Evolutionary conservation across 2,113 vertebrate genomes (phyloP), one percentile per base, ranked within the genome.

Genomic region (Chloebia gouldiae): DNA sequence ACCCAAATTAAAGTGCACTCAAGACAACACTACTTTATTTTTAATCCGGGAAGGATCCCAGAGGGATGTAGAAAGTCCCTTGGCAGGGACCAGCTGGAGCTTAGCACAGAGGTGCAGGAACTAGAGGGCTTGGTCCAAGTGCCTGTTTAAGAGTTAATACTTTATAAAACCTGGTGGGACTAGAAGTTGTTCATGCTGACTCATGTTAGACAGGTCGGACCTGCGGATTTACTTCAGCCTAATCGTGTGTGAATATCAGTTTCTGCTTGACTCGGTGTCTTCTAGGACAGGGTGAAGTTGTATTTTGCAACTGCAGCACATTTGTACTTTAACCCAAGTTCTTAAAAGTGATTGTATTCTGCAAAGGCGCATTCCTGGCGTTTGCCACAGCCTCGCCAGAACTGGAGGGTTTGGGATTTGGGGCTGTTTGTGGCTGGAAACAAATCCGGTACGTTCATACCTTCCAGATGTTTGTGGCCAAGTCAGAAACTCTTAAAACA

Each of bases 401-500:
- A 90, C 17, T n/a, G 65, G 59, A 63, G 69, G 60, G 72, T 61
- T 83, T 80, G 91, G 64, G 82, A 65, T 77, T 63, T 57, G 53
- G 83, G 73, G 37, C 76, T 31, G 87, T 27, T 79, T 83, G 96
- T 59, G 93, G 91, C 76, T 78, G 93, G 90, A 92, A 93, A 86
- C 42, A 95, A 68, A 96, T 81, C 90, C 68, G 57, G 84, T 71
- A 31, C 60, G 7, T 85, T 97, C 95, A 89, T 77, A 87, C 91
- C 94, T 97, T 92, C 90, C 93, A 91, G 68, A 87, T 77, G 92
- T 88, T 78, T 60, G 90, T 40, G 90, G 88, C 39, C 25, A n/a
- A 78, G 71, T 80, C 84, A 57, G 66, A 92, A 94, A 76, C 56
- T 28, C 65, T 95, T 69, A 6, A 71, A 86, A 54, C 65, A 40